A percentile compares a stretch with the other conserved stretches of the same genome.
Conservation (phyloP, 1,140 invertebrate species). For the Drosophila tsacasi region DNA sequence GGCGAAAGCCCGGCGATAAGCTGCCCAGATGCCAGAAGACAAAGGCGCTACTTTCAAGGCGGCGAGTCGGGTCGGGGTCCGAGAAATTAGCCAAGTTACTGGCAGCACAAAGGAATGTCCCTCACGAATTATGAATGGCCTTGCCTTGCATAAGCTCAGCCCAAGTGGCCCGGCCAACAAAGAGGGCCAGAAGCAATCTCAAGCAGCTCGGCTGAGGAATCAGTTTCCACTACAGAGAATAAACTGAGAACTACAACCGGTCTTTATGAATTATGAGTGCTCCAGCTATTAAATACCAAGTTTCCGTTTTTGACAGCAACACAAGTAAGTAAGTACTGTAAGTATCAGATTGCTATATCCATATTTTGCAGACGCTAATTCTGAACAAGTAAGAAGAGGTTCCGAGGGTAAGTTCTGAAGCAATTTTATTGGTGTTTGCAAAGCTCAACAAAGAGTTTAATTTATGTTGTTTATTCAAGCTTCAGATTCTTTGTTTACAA, state of each 20-base stretch:
- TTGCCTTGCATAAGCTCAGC: conserved; percentile 36
- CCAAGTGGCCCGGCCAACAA: conserved; percentile 38
- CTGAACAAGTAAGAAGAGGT: not conserved
- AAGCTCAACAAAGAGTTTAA: not conserved
- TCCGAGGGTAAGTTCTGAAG: not conserved
- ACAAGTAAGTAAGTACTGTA: conserved; percentile 8
- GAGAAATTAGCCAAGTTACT: conserved; percentile 60
- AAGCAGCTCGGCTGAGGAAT: conserved; percentile 17
- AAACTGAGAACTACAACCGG: conserved; percentile 20
- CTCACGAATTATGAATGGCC: conserved; percentile 59
- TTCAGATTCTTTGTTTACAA: not conserved
- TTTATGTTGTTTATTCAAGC: not conserved
- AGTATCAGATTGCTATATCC: conserved; percentile 3
- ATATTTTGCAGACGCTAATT: not conserved
- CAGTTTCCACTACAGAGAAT: conserved; percentile 16
- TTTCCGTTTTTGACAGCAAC: conserved; percentile 4
- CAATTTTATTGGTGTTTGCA: not conserved
- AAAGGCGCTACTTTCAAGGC: conserved; percentile 51
- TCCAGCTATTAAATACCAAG: conserved; percentile 6
- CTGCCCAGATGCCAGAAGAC: conserved; percentile 51
- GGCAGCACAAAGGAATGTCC: conserved; percentile 34
- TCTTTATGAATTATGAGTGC: conserved; percentile 26
- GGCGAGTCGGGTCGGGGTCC: conserved; percentile 7
- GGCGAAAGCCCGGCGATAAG: conserved; percentile 29
- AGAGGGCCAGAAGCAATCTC: conserved; percentile 33